phyloP scores from a whole-genome alignment of 2,888 invertebrate species.

The Sepioteuthis lessoniana region DNA sequence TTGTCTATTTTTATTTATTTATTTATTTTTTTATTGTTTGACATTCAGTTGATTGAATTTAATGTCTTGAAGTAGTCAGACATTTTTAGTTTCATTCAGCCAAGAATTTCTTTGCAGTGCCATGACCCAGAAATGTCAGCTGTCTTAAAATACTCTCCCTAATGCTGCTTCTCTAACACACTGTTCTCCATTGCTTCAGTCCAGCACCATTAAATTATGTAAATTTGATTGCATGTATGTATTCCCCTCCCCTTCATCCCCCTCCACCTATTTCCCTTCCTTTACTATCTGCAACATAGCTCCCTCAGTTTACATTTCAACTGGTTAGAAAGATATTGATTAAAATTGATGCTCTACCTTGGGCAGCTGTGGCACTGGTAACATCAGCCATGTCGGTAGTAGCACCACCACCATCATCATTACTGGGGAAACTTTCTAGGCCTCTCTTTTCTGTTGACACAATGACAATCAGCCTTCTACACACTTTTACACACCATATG shows the following conservation, averaged over 20 bases:
- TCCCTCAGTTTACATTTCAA: conserved; percentile 12
- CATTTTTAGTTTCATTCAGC: conserved; percentile 39
- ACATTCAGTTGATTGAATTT: conserved; percentile 40
- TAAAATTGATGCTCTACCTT: conserved; percentile 33
- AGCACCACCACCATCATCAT: conserved; percentile 34
- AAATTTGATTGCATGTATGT: conserved; percentile 42
- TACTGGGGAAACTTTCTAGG: background rate
- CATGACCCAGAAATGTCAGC: conserved; percentile 42
- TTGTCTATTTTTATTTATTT: no score
- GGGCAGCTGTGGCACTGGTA: conserved; percentile 37
- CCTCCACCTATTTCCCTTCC: background rate
- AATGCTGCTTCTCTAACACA: background rate
- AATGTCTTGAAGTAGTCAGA: conserved; percentile 12
- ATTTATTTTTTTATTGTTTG: background rate
- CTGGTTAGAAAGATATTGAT: conserved; percentile 33
- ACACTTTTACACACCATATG: background rate
- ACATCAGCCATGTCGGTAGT: background rate
- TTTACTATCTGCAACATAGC: conserved; percentile 38
- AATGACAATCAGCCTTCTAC: conserved; percentile 16
- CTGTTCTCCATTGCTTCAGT: background rate
- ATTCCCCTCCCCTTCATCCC: background rate
- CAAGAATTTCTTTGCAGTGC: conserved; percentile 3
- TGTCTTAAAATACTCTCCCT: conserved; percentile 35
- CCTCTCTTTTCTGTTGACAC: background rate
- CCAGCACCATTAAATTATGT: conserved; percentile 43